A percentile compares a stretch with the other conserved stretches of the same genome.
These are phyloP conservation scores for Lepilemur ruficaudatus DNA, from an alignment of 2,797 vertebrate genomes.

Conservation along the genomic window DNA sequence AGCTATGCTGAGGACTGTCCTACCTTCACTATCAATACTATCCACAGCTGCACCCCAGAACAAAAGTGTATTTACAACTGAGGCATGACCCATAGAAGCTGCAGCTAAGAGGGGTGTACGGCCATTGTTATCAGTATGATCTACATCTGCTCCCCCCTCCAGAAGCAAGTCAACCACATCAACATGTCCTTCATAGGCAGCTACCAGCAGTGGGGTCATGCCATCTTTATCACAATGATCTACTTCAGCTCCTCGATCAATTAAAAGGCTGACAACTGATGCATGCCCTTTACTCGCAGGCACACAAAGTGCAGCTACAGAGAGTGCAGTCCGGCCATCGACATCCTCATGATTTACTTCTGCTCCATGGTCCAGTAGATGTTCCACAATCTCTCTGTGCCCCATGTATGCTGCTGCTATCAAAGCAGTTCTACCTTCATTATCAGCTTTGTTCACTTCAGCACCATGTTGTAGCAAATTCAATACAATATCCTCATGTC, in stretches of 20 bases:
- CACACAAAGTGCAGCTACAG: conserved; percentile 96
- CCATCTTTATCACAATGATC: conserved; percentile 99
- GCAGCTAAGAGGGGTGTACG: conserved; percentile 98
- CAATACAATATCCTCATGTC: conserved; percentile 97
- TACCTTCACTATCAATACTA: conserved; percentile 97
- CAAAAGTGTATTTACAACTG: conserved; percentile 95
- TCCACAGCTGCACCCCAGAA: conserved; percentile 99
- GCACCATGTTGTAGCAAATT: conserved; percentile 97
- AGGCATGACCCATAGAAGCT: conserved; percentile 98
- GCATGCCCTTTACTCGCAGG: conserved; percentile 98
- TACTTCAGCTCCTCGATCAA: conserved; percentile 96
- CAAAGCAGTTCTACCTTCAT: conserved; percentile 96
- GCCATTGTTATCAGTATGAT: conserved; percentile 98
- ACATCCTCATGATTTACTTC: conserved; percentile 98
- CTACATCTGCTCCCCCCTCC: conserved; percentile 97
- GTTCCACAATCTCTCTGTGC: conserved; percentile 97
- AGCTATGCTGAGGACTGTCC: conserved; percentile 98
- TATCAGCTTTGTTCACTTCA: conserved; percentile 97
- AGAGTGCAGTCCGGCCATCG: conserved; percentile 96
- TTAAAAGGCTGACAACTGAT: conserved; percentile 95
- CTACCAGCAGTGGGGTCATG: conserved; percentile 98
- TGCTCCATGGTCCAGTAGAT: conserved; percentile 95
- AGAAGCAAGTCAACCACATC: conserved; percentile 97
- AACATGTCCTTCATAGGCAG: conserved; percentile 98
- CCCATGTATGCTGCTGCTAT: conserved; percentile 99